Evolutionary conservation across 92 coral and sea anemone genomes (phyloP), one percentile per base, ranked within the genome.

Genomic region (Pocillopora grandis): DNA sequence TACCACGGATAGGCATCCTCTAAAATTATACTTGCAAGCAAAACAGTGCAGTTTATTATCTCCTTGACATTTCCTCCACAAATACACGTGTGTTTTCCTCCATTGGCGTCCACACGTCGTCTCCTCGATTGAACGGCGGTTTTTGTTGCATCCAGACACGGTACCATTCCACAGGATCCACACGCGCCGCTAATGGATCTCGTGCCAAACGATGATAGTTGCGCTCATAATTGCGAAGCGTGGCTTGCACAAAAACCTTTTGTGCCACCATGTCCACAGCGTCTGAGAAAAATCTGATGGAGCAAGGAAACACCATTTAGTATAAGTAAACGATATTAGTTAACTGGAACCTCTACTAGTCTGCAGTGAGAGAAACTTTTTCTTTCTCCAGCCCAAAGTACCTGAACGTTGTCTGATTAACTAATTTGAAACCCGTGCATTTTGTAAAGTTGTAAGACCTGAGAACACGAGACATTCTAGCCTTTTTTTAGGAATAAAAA

Each of bases 51-150:
- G 12, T 33, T 64, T 77, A 84, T 12, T 6, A 37, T 77, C 83
- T 67, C 9, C 68, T 49, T 57, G 78, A 56, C 83, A 84, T 84
- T n/a, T 84, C 82, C 55, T 66, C 70, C 77, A 84, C 88, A 67
- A 91, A 91, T 37, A 68, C 75, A 58, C 91, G 83, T 13, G 98
- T 90, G n/a, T 84, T 80, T 66, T 76, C 86, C 80, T 91, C 95
- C 98, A 94, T 94, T 49, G 71, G 77, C 55, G 88, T 91, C 98
- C 98, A 94, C 62, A 94, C 86, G 37, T 94, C 93, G 27, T 94
- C 95, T n/a, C 98, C 98, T 3, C 58, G 90, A 69, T 84, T 84
- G 91, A 91, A 94, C 7, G 78, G 90, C 31, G 95, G 95, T 31
- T 75, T 55, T n/a, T 48, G 86, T 20, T n/a, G 58, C 35, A 35